Percentiles rank a stretch among this genome's conserved stretches.
Evolutionary conservation across 2,888 invertebrate species (phyloP).

Genomic region (Microctonus hyperodae): DNA sequence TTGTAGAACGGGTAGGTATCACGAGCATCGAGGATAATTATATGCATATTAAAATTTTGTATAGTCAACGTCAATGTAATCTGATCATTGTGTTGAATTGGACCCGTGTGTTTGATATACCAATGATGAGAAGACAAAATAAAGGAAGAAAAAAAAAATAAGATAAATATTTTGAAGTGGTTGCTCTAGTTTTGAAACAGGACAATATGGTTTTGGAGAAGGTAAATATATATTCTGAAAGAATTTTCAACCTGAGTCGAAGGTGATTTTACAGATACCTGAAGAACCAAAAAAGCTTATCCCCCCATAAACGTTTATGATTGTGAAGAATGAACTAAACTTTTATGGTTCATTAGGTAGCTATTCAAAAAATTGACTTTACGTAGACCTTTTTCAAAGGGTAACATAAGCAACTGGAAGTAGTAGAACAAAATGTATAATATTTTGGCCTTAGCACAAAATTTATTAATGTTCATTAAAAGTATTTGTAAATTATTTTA

Average conservation of each 20-base stretch:
- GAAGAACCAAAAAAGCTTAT: neutral
- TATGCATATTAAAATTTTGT: neutral
- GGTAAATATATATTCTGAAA: constrained; percentile 13
- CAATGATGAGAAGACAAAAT: neutral
- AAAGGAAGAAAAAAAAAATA: constrained; percentile 20
- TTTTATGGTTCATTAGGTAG: constrained; percentile 24
- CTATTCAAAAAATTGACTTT: constrained; percentile 35
- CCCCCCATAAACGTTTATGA: neutral
- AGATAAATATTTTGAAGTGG: constrained; percentile 37
- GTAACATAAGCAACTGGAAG: constrained; percentile 26
- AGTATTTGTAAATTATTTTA: neutral
- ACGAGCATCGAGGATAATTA: constrained; percentile 2
- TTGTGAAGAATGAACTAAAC: neutral
- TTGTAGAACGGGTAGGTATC: constrained; percentile 34
- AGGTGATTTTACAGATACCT: neutral
- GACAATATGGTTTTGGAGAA: constrained; percentile 39
- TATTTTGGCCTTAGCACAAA: neutral
- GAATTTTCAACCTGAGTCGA: neutral
- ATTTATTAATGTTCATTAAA: neutral
- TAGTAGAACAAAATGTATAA: constrained; percentile 17
- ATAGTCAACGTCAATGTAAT: too few species aligned
- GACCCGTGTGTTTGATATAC: neutral
- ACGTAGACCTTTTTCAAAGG: constrained; percentile 35
- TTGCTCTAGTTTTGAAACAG: constrained; percentile 51
- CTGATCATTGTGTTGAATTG: neutral